Evolutionary conservation across 2,797 vertebrate genomes (phyloP).

Genomic region (Pampus argenteus): DNA sequence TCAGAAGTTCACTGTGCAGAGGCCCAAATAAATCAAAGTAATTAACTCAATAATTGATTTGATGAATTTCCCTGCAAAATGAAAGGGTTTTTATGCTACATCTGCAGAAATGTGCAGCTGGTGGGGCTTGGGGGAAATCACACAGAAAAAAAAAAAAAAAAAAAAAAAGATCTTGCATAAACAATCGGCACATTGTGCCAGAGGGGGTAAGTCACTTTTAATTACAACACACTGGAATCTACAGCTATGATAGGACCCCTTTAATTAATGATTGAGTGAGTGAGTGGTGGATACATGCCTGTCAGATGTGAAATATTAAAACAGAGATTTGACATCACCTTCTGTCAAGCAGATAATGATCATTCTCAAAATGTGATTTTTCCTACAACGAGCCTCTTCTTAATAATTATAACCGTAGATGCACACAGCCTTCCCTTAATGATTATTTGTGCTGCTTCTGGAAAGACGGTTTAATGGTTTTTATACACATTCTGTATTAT

Average conservation of each 20-base stretch:
- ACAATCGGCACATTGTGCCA: constrained; percentile 62
- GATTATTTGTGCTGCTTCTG: neutral
- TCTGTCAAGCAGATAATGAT: constrained; percentile 43
- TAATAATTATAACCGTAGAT: neutral
- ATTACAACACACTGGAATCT: constrained; percentile 63
- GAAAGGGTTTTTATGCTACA: constrained; percentile 68
- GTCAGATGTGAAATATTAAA: constrained; percentile 33
- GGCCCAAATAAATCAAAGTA: constrained; percentile 82
- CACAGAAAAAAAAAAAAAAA: too few relatives aligned
- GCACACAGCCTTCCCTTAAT: neutral
- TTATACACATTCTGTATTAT: too few relatives aligned
- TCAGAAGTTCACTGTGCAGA: constrained; percentile 65
- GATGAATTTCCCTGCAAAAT: constrained; percentile 72
- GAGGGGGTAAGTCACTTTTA: constrained; percentile 70
- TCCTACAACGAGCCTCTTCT: constrained; percentile 8
- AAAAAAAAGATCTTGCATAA: constrained; percentile 66
- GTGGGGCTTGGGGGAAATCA: constrained; percentile 50
- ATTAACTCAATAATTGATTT: constrained; percentile 84
- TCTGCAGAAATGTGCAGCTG: constrained; percentile 65
- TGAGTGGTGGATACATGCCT: constrained; percentile 37
- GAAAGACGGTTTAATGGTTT: neutral
- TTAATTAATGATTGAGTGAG: constrained; percentile 62
- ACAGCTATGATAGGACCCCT: constrained; percentile 41
- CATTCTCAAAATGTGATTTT: constrained; percentile 17
- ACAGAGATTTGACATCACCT: constrained; percentile 15